These are phyloP conservation scores for Watersipora subatra DNA, from an alignment of 1,140 invertebrate species.

Conservation along the genomic window DNA sequence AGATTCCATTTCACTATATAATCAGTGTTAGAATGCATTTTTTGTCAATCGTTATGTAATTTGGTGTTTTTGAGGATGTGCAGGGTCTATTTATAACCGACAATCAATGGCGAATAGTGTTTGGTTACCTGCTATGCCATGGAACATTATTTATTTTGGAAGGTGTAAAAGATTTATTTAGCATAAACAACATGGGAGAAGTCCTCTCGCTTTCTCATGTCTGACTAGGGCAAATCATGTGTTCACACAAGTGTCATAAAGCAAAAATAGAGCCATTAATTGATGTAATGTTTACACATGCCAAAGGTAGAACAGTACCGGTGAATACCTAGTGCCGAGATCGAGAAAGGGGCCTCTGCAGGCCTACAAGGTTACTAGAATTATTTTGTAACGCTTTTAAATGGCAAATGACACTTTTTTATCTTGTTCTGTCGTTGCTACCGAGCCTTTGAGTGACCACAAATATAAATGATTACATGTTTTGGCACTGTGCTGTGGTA, in stretches of 20 bases:
- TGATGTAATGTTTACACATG: neutral
- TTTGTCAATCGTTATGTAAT: too few species aligned
- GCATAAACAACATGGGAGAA: neutral
- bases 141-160: neutral
- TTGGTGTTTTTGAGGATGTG: too few species aligned
- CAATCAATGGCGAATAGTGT: neutral
- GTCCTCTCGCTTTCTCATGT: neutral
- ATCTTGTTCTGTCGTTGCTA: neutral
- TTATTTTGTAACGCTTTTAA: too few species aligned
- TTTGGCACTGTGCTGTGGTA: neutral
- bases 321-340: neutral
- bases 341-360: too few species aligned
- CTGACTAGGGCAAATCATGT: neutral
- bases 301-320: too few species aligned
- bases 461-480: neutral
- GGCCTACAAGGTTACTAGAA: too few species aligned
- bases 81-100: neutral
- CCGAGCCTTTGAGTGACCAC: neutral
- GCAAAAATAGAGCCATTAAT: neutral
- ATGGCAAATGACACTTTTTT: neutral
- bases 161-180: neutral
- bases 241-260: neutral
- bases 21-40: too few species aligned
- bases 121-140: neutral
- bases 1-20: too few species aligned